Evolutionary conservation across 2,888 invertebrate species (phyloP), one percentile per base, ranked within the genome.

Genomic region (Nomada goodeniana): DNA sequence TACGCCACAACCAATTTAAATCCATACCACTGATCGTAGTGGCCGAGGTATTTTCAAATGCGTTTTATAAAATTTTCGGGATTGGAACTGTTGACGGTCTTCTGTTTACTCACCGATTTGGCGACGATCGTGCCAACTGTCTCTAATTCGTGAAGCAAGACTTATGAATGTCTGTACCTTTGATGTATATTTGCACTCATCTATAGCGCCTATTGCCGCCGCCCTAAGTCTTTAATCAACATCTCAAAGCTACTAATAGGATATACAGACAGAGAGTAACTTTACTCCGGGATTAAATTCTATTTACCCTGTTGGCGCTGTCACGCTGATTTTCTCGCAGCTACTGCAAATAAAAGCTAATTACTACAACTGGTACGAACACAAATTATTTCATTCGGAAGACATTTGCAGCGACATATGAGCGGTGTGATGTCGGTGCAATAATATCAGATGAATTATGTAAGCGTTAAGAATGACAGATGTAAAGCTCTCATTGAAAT

Each of bases 221-320:
- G 70, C 70, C 61, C 71, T 53, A 36, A 55, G 72, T 76, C 85
- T 88, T 86, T 85, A 86, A 86, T 88, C 80, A 88, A 76, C 83
- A 74, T 47, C 74, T 80, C 65, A 60, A 76, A 74, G 47, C 65
- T 77, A 20, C 73, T 82, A 86, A 84, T 86, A 67, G 61, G 61
- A 59, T 72, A 36, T 60, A 57, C 67, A 42, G 57, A 87, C 59
- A 61, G 50, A 47, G 55, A 74, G 72, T 63, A 80, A 50, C 50
- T 60, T 70, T 53, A 53, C 20, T 55, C 65, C 15, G 3, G 57
- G 53, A 67, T 80, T 75, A 72, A 59, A 74, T 79, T 70, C 50
- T n/a, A 69, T 76, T 76, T 76, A 69, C 47, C 13, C 26, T n/a
- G 26, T 59, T 44, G 44, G 57, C 74, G 57, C 18, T 59, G 61